Evolutionary conservation across 2,797 vertebrate species (phyloP).

Genomic region (Eulemur albifrons): DNA sequence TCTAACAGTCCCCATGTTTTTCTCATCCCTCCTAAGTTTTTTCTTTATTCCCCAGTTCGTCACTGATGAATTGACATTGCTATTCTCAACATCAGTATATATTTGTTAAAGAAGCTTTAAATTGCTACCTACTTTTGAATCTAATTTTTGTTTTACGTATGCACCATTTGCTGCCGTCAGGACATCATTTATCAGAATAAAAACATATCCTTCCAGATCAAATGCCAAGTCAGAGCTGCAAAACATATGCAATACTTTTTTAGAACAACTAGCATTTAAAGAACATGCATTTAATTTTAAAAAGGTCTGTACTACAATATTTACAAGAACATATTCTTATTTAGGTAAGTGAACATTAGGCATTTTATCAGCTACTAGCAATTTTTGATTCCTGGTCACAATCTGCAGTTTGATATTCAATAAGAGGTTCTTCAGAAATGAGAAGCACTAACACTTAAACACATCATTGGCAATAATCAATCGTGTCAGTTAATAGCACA

Average conservation of each 20-base stretch:
- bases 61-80: neutral
- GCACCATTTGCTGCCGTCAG: conserved; percentile 95
- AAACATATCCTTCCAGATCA: conserved; percentile 94
- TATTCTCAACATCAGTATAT: neutral
- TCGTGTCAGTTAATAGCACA: neutral
- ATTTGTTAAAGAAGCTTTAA: conserved; percentile 4
- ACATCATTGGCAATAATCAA: neutral
- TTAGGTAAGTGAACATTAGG: neutral
- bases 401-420: neutral
- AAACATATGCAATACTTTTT: conserved; percentile 55
- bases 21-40: neutral
- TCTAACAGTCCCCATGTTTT: neutral
- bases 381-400: neutral
- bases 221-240: conserved; percentile 93
- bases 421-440: neutral
- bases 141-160: conserved; percentile 95
- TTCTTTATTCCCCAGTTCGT: neutral
- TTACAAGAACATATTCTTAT: neutral
- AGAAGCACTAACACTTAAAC: neutral
- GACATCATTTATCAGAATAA: conserved; percentile 94
- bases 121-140: conserved; percentile 90
- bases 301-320: neutral
- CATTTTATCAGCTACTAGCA: conserved; percentile 7
- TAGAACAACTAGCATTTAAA: conserved; percentile 11
- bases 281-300: neutral